Evolutionary conservation across 2,113 vertebrate species (phyloP), one percentile per base, ranked within the genome.

Genomic region (Thinocorus orbignyianus): DNA sequence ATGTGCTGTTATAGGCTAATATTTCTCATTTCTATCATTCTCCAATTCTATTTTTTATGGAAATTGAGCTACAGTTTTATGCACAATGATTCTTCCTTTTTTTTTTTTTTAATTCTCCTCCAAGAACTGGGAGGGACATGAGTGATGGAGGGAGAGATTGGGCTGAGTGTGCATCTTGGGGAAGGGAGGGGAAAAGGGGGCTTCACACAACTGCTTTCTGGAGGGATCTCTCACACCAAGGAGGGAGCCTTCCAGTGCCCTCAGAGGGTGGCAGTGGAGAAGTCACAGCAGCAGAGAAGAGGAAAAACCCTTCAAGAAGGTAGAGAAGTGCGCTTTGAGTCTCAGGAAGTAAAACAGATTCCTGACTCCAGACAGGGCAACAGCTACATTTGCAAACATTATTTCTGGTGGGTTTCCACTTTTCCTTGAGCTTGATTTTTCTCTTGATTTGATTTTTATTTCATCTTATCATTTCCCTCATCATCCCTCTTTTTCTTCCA

Each of bases 11-110:
- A 82, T 14, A 82, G 94, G 86, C 81, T 90, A 90, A 94, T 94
- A 95, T 85, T 95, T 95, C 95, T 95, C 84, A 73, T 91, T 95
- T 73, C 95, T 86, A 72, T 61, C 41, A 0, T 69, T 81, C 86
- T 57, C 77, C 81, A 95, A 95, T 90, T 86, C 88, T 85, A 31
- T 80, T 86, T 91, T 85, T 76, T 60, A 85, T 72, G 81, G 81
- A 95, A 95, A 96, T 80, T 48, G 30, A 91, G 87, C 65, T 83
- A 51, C 33, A 76, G 61, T 55, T 95, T 87, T 85, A 93, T 54
- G 81, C 41, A 57, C 46, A 78, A 71, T 48, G 61, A 86, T 70
- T 77, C 57, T 30, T 23, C 19, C 8, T 13, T 41, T 28, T 48
- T 49, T 65, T 80, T 71, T 44, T 9, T 41, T 41, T 41, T 41